Base-by-base conservation (phyloP, 1,140 invertebrate species). In the Drosophila dunni region DNA sequence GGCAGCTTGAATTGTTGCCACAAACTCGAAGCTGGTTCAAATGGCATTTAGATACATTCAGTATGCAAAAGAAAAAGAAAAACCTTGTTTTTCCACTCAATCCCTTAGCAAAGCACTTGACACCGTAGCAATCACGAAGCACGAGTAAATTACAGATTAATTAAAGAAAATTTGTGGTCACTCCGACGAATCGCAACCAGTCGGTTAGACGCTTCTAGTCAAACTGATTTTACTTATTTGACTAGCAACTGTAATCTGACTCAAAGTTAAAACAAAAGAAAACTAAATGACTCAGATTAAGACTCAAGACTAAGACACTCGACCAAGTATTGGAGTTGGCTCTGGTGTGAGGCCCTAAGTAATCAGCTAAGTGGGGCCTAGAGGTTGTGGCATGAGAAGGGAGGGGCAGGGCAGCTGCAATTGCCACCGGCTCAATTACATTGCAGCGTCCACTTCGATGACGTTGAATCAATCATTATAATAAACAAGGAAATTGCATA, bases 151-250 rank as follows among this genome's bases (percentile, higher is more conserved):
- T 5, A 13, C 2, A 36, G 10, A 36, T 11, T 10, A 53, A 15
- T 15, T 15, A 36, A 48, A 50, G 34, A 34, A 15, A 36, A n/a
- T 34, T 15, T 15, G n/a, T 13, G 20, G 29, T 9, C 3, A 15
- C 33, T 42, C 20, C 60, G 65, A 17, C 17, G 65, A 36, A 48
- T 15, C 17, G 44, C 75, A 88, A 88, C 83, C 79, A 45, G 75
- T 65, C 75, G 66, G 50, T 62, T 68, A 50, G 57, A 70, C 75
- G 68, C 75, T 79, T 53, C 61, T 36, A 34, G 75, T 29, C 58
- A 73, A 54, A 86, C 82, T 86, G 24, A 68, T 9, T 40, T 20
- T 36, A 50, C 15, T 62, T 24, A 29, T 67, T 78, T n/a, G 33
- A 33, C 34, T 20, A 5, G 62, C 4, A 54, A 20, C 29, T 38